Evolutionary conservation across 2,888 invertebrate genomes (phyloP), one percentile per base, ranked within the genome.

Genomic region (Eristalinus aeneus): DNA sequence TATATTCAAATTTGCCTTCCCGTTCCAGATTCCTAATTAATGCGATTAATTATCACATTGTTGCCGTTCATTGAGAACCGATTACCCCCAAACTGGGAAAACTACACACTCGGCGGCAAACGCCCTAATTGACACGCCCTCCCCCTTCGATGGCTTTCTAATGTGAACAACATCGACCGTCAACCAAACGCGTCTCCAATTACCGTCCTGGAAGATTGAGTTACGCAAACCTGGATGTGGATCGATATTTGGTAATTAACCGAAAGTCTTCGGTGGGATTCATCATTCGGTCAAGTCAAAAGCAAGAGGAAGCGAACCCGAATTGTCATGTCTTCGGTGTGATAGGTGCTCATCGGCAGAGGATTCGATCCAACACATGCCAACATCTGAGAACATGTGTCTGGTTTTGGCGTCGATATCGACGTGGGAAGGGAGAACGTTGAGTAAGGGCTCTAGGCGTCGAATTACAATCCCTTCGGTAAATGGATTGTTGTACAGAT

Each of bases 211-310:
- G 27, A 8, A 22, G 53, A 36, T 36, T 27, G 36, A 46, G 31
- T 65, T 20, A 3, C n/a, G 11, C 16, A 5, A 11, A n/a, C 20
- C 27, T 6, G 22, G 34, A 8, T 46, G 56, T 1, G 16, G 72
- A 81, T 85, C 81, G 76, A 85, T 85, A 85, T 64, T 81, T 85
- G 68, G 76, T 63, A 85, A 85, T 81, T 76, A 85, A 74, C 72
- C 72, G 53, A 32, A 56, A 84, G 71, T 64, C 31, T 46, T 69
- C 16, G 53, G 34, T 22, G 20, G 12, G 54, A 31, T 61, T 16
- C 16, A 8, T 20, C 8, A 2, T 5, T 46, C 8, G 16, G 16
- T 16, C 16, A 16, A 46, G n/a, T 46, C 4, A 5, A 16, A n/a
- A 16, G 6, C 46, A n/a, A 5, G 46, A 46, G n/a, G 16, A n/a